Base-by-base conservation (phyloP, 2,888 invertebrate genomes). In the Papilio protenor region DNA sequence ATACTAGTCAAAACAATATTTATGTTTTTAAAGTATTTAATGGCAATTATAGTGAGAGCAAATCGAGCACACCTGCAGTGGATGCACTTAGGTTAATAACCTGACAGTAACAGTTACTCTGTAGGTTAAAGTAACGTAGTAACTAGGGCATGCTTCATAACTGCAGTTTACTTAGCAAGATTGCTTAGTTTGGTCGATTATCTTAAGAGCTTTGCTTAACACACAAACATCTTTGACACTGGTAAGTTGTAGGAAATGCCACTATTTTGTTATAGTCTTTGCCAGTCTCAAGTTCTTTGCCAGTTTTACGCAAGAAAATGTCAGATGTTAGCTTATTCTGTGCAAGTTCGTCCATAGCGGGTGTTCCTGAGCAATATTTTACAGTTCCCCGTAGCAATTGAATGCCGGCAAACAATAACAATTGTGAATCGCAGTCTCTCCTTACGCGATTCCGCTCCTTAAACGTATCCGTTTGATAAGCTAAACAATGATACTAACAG, bases 381-480 rank as follows among this genome's bases (percentile, higher is more conserved):
- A 69, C 45, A 45, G 66, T 40, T 69, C 40, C 66, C 8, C 45
- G 66, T 69, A 69, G 45, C 66, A 45, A 69, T 66, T 21, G 66
- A 69, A 69, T 69, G 66, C 66, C n/a, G n/a, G 40, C 45, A 45
- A 69, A 69, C 66, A 69, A 69, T 69, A 69, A 69, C 66, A 45
- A 69, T 69, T 69, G 66, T 66, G 49, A 66, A 74, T 64, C 49
- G 75, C 52, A 49, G 49, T 33, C 66, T 40, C 40, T 61, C 64
- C 33, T 75, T 52, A 40, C 64, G 12, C 66, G 49, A n/a, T 49
- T n/a, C 10, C 64, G 49, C 47, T 75, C 66, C 64, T 75, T 75
- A 47, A 66, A 75, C 75, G 64, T 52, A 75, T 74, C 73, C 61
- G 61, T 64, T 75, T 47, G 75, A 75, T 75, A 61, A 74, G 47